Conservation (phyloP, 2,113 vertebrate genomes). For the Hucho hucho region DNA sequence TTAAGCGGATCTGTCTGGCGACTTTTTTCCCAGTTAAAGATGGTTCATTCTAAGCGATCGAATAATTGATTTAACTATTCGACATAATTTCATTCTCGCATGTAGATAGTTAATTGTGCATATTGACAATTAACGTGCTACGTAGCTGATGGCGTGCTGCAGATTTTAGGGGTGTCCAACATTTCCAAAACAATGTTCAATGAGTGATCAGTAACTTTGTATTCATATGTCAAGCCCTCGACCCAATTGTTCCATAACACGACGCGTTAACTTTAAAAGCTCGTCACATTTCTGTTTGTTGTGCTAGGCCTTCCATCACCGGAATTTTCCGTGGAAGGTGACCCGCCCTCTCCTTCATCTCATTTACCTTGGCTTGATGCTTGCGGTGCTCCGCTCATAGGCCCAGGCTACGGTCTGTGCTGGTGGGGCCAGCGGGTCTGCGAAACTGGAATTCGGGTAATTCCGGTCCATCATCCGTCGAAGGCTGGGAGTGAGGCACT, state of each 20-base stretch:
- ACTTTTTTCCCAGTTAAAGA: no score
- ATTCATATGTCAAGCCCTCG: not conserved
- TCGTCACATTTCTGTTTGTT: conserved; percentile 6
- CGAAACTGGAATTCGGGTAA: conserved; percentile 87
- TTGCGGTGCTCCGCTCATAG: conserved; percentile 82
- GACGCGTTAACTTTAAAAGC: conserved; percentile 16
- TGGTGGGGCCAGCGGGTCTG: conserved; percentile 81
- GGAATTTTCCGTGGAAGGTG: conserved; percentile 74
- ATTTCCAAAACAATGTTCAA: not conserved
- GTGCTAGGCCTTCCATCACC: conserved; percentile 68
- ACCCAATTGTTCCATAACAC: not conserved
- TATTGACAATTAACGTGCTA: not conserved
- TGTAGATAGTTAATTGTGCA: not conserved
- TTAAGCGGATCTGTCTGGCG: no score
- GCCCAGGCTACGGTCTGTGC: conserved; percentile 86
- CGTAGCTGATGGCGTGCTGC: not conserved
- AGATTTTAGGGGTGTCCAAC: not conserved
- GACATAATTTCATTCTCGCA: not conserved
- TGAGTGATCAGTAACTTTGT: not conserved
- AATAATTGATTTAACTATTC: no score
- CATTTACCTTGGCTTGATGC: conserved; percentile 85
- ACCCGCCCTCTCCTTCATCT: conserved; percentile 68
- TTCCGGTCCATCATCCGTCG: conserved; percentile 92
- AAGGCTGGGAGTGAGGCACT: conserved; percentile 60
- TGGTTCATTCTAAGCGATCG: no score